Evolutionary conservation across 2,113 vertebrate genomes (phyloP).

Genomic region (Cyanoderma ruficeps): DNA sequence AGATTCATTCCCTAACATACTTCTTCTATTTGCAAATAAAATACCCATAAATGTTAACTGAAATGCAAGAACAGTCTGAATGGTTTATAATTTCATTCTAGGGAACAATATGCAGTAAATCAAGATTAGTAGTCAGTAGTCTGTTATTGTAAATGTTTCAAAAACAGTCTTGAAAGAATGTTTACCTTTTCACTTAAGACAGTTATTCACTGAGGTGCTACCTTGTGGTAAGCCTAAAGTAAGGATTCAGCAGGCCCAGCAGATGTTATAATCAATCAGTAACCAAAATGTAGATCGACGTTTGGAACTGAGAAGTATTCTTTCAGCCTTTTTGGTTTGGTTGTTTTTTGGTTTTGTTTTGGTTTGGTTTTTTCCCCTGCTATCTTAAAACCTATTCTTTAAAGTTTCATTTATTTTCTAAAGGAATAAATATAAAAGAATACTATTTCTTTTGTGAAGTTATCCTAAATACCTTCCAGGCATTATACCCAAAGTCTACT

Average conservation of each 20-base stretch:
- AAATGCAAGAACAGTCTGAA: not conserved
- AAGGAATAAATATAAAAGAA: slow-evolving; percentile 22
- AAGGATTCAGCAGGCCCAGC: not conserved
- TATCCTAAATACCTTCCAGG: slow-evolving; percentile 1
- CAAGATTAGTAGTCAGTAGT: not conserved
- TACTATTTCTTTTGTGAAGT: not conserved
- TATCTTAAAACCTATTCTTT: not conserved
- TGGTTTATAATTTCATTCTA: not conserved
- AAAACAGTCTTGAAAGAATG: not conserved
- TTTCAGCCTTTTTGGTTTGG: not conserved
- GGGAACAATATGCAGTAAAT: not conserved
- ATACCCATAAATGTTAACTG: not conserved
- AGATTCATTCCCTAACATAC: not conserved
- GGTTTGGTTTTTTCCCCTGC: not conserved
- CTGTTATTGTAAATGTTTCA: not conserved
- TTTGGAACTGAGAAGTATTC: not conserved
- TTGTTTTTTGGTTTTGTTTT: not conserved
- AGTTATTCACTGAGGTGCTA: not conserved
- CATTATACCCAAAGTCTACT: not conserved
- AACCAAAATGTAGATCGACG: not conserved
- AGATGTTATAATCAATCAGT: not conserved
- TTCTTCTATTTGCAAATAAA: not conserved
- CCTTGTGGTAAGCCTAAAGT: not conserved
- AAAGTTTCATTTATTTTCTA: slow-evolving; percentile 5
- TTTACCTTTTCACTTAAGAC: not conserved